Evolutionary conservation across 1,140 invertebrate species (phyloP).

Genomic region (Lysiphlebus fabarum): DNA sequence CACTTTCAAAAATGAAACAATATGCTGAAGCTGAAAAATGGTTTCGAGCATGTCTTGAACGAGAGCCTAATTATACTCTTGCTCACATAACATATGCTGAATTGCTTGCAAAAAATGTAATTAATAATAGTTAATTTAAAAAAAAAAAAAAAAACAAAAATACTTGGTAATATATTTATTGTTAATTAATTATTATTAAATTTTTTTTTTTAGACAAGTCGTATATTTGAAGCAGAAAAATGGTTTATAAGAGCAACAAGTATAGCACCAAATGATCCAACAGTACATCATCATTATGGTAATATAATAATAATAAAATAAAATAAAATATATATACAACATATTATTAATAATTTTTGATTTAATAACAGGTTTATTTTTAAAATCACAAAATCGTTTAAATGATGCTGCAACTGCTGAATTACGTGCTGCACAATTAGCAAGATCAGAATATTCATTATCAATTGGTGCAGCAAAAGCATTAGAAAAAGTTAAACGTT

Average conservation of each 20-base stretch:
- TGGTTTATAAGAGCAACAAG: slow-evolving; percentile 83
- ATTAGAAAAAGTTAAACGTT: slow-evolving; percentile 72
- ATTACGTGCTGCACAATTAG: slow-evolving; percentile 70
- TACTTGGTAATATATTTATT: slow-evolving; percentile 6
- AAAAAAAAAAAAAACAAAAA: too few relatives aligned
- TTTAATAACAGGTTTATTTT: slow-evolving; percentile 74
- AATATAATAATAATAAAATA: slow-evolving; percentile 38
- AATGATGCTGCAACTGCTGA: slow-evolving; percentile 80
- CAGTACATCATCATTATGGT: slow-evolving; percentile 84
- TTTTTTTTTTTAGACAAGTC: slow-evolving; percentile 65
- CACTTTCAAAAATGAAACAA: slow-evolving; percentile 75
- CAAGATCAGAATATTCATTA: slow-evolving; percentile 76
- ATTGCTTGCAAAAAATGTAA: slow-evolving; percentile 84
- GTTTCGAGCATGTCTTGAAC: slow-evolving; percentile 75
- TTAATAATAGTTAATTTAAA: slow-evolving; percentile 38
- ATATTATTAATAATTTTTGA: background rate
- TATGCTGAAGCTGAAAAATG: slow-evolving; percentile 79
- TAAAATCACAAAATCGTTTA: slow-evolving; percentile 71
- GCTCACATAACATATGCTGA: slow-evolving; percentile 90
- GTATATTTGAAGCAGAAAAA: slow-evolving; percentile 78
- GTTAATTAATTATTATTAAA: slow-evolving; percentile 10
- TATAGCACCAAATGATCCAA: slow-evolving; percentile 78
- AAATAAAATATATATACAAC: background rate
- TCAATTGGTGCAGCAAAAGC: slow-evolving; percentile 84
- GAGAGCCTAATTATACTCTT: slow-evolving; percentile 82